These are phyloP conservation scores for Coregonus suidteri DNA, from an alignment of 2,797 vertebrate genomes.

Conservation along the genomic window DNA sequence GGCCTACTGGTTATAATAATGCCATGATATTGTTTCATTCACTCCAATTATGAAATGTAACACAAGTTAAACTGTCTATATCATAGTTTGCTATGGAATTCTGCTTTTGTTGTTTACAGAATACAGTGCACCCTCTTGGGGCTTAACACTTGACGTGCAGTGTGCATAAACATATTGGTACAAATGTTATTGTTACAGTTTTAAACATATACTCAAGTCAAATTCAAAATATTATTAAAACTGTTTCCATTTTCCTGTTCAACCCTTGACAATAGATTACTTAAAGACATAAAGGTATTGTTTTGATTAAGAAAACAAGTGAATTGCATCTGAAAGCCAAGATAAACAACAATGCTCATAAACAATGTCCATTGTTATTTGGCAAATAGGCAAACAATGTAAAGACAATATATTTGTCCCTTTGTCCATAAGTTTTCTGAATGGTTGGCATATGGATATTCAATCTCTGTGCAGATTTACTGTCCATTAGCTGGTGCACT, in stretches of 20 bases:
- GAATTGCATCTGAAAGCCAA: background rate
- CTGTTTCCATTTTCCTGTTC: background rate
- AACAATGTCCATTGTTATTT: slow-evolving; percentile 4
- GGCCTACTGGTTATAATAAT: background rate
- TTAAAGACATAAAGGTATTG: background rate
- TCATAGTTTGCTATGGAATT: background rate
- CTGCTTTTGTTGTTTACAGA: background rate
- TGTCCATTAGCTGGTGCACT: too few species aligned
- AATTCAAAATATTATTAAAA: background rate
- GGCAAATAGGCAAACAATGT: background rate
- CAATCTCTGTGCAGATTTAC: slow-evolving; percentile 43
- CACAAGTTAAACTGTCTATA: background rate
- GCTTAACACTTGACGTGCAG: background rate
- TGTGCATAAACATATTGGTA: background rate
- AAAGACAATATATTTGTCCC: slow-evolving; percentile 16
- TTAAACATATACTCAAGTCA: background rate
- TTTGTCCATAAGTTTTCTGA: slow-evolving; percentile 7
- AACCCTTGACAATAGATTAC: background rate
- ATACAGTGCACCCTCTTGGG: background rate
- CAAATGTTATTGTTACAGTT: background rate
- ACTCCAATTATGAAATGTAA: background rate
- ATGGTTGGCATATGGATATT: slow-evolving; percentile 27
- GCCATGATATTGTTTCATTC: too few species aligned
- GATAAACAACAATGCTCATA: slow-evolving; percentile 17
- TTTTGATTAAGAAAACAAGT: background rate